Evolutionary conservation across 1,140 invertebrate species (phyloP).

Genomic region (Gonatopus flavifemur): DNA sequence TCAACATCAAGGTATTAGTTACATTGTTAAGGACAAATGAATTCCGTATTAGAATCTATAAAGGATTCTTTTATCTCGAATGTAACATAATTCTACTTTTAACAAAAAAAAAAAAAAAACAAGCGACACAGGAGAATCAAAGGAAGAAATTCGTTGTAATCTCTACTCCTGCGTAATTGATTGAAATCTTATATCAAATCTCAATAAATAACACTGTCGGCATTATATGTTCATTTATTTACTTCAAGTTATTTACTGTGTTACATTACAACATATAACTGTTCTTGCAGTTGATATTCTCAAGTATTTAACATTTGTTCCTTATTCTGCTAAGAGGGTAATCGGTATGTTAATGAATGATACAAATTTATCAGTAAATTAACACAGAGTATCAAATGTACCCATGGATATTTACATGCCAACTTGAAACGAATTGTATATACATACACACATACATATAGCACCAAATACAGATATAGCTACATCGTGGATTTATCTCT

Average conservation of each 20-base stretch:
- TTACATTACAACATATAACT: constrained; percentile 50
- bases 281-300: constrained; percentile 16
- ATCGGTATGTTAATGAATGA: constrained; percentile 39
- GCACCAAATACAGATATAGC: constrained; percentile 44
- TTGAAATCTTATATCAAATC: too few species aligned
- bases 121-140: too few species aligned
- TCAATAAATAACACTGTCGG: too few species aligned
- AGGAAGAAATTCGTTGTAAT: too few species aligned
- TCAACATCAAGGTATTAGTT: too few species aligned
- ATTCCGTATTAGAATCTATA: too few species aligned
- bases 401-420: constrained; percentile 34
- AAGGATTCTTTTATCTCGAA: too few species aligned
- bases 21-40: too few species aligned
- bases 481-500: too few species aligned
- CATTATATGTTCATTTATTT: constrained; percentile 32
- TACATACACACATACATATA: constrained; percentile 42
- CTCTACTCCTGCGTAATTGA: too few species aligned
- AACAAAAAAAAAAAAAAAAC: too few species aligned
- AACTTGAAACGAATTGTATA: constrained; percentile 26
- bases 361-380: constrained; percentile 34
- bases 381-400: constrained; percentile 22
- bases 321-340: constrained; percentile 17
- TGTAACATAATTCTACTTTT: too few species aligned
- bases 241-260: constrained; percentile 42
- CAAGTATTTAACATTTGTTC: constrained; percentile 15